Evolutionary conservation across 1,140 invertebrate species (phyloP).

Genomic region (Scaptodrosophila lebanonensis): DNA sequence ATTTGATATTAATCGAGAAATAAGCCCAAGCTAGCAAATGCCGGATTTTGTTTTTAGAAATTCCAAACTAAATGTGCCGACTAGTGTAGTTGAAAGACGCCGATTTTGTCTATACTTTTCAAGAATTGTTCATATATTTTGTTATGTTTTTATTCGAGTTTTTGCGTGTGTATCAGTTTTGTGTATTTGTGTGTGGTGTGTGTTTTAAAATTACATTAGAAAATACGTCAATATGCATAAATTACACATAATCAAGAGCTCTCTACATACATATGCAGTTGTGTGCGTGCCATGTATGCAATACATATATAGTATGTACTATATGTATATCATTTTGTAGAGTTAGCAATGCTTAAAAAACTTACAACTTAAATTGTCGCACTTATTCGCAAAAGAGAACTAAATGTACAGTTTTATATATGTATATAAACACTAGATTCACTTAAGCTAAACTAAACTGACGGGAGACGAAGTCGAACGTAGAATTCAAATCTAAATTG

Average conservation of each 20-base stretch:
- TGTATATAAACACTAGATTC: conserved; percentile 70
- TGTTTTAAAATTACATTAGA: conserved; percentile 48
- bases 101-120: conserved; percentile 37
- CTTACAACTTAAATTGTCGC: conserved; percentile 62
- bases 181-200: conserved; percentile 5
- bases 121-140: conserved; percentile 36
- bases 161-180: too few species aligned
- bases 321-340: conserved; percentile 22
- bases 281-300: conserved; percentile 9
- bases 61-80: too few species aligned
- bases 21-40: too few species aligned
- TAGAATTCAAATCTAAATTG: conserved; percentile 3
- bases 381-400: conserved; percentile 39
- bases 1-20: too few species aligned
- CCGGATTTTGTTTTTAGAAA: too few species aligned
- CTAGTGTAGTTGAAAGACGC: conserved; percentile 26
- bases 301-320: conserved; percentile 14
- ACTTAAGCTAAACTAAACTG: conserved; percentile 67
- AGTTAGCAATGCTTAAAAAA: conserved; percentile 49
- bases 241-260: conserved; percentile 8
- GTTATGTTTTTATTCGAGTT: conserved; percentile 29
- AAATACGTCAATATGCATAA: conserved; percentile 42
- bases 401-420: conserved; percentile 56
- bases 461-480: conserved; percentile 35
- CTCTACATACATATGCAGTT: conserved; percentile 20